Evolutionary conservation across 2,113 vertebrate species (phyloP), one percentile per base, ranked within the genome.

Genomic region (Neomonachus schauinslandi): DNA sequence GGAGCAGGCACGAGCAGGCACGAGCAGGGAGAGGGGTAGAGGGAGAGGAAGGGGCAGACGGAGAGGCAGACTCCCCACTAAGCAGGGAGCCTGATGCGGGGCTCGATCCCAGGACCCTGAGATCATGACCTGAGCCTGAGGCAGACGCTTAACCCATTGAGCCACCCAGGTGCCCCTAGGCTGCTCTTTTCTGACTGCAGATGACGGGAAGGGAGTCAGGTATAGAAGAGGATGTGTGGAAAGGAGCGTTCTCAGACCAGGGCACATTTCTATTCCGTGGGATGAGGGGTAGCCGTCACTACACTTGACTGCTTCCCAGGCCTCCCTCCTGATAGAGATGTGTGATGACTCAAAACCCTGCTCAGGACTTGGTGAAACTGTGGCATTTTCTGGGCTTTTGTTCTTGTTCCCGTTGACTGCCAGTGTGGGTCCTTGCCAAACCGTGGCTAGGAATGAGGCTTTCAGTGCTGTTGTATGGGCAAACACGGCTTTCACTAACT

Each of bases 341-440:
- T 46, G 46, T 53, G 59, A 81, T n/a, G 46, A 76, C 28, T 91
- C 5, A 16, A 87, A 95, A 69, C 4, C 28, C 74, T 83, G 22
- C 55, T 86, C 69, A 79, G 79, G 90, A 49, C 74, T 71, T 57
- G 59, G 53, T 33, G 53, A 80, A 71, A 59, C 2, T 3, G 39
- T 90, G 90, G 16, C 77, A 33, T 81, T 89, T 98, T 96, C 97
- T 95, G 59, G 39, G 57, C 87, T 90, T 96, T 95, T 61, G 42
- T 83, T 87, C 86, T 92, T 72, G 31, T 28, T 96, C 24, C 53
- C 5, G 4, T 67, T 88, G 83, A 90, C 12, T 90, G 83, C 46
- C 13, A 39, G 49, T 71, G 87, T 96, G 79, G 88, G 63, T 96
- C 16, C 51, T n/a, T 36, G 53, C 88, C 89, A 92, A 83, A 61